Evolutionary conservation across 1,140 invertebrate genomes (phyloP).

Genomic region (Zophobas morio): DNA sequence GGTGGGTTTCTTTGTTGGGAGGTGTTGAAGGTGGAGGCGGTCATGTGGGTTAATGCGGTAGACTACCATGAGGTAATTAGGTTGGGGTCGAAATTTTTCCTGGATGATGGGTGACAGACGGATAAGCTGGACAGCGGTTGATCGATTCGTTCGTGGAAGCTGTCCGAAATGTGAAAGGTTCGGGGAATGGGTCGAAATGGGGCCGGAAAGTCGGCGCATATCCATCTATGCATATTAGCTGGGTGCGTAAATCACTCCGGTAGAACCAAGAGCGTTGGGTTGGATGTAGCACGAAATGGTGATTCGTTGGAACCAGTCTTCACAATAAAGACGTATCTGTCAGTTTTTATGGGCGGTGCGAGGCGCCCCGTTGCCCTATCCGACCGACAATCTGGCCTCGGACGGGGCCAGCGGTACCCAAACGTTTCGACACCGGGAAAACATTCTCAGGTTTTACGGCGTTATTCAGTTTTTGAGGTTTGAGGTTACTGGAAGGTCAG

Average conservation of each 20-base stretch:
- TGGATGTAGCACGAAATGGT: conserved; percentile 37
- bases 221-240: conserved; percentile 29
- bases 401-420: conserved; percentile 27
- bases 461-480: too few relatives aligned
- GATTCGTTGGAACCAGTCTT: conserved; percentile 52
- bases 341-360: conserved; percentile 60
- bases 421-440: background rate
- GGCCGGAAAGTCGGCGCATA: background rate
- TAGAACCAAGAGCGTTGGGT: conserved; percentile 1
- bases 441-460: too few relatives aligned
- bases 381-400: conserved; percentile 56
- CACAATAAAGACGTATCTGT: conserved; percentile 62
- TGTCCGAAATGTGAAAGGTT: background rate
- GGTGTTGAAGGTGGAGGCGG: conserved; percentile 2
- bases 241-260: conserved; percentile 30
- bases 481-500: too few relatives aligned
- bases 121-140: background rate
- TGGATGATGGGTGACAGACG: background rate
- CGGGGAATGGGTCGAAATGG: background rate
- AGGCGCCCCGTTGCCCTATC: conserved; percentile 56
- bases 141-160: conserved; percentile 17
- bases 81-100: background rate
- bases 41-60: background rate
- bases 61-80: background rate
- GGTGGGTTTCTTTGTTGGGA: conserved; percentile 9